Evolutionary conservation across 2,888 invertebrate genomes (phyloP).

Genomic region (Lysandra bellargus): DNA sequence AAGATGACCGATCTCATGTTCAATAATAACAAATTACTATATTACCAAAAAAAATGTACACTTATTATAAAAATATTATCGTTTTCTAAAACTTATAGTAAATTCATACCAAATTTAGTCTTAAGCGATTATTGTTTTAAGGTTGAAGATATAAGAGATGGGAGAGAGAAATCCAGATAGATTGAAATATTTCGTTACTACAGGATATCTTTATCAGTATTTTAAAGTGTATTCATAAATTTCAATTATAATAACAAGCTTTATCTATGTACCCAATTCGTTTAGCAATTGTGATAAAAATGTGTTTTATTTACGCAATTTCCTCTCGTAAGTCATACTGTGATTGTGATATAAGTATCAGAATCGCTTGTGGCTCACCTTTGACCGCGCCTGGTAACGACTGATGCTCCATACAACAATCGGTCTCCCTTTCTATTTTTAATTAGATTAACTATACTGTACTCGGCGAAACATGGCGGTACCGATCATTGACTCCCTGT

Average conservation of each 20-base stretch:
- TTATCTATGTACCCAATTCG: background rate
- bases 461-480: no score
- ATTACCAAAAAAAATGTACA: no score
- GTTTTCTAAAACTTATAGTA: no score
- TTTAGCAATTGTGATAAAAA: background rate
- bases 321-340: background rate
- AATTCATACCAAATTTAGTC: background rate
- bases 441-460: conserved; percentile 54
- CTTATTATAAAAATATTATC: no score
- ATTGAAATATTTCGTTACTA: no score
- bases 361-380: conserved; percentile 48
- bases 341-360: conserved; percentile 6
- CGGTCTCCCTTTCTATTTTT: conserved; percentile 59
- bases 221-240: background rate
- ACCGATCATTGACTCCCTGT: no score
- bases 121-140: background rate
- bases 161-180: no score
- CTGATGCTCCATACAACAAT: conserved; percentile 61
- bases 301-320: background rate
- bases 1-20: no score
- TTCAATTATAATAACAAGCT: conserved; percentile 4
- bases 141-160: no score
- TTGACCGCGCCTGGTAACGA: conserved; percentile 65
- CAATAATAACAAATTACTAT: no score
- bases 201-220: no score